Evolutionary conservation across 2,113 vertebrate species (phyloP).

Genomic region (Notarius lentiginosus): DNA sequence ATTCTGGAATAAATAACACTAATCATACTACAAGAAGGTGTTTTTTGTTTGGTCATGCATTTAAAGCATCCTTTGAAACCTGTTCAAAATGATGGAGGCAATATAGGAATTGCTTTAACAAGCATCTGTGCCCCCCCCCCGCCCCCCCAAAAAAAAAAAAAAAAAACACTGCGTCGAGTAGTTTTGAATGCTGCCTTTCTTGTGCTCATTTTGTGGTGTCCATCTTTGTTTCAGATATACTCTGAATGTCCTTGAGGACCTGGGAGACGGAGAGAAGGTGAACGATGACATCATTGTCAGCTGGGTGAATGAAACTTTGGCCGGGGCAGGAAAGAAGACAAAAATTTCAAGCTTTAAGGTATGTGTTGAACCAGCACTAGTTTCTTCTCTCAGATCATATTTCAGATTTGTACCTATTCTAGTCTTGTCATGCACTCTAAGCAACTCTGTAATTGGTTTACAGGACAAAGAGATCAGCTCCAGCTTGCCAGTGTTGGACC

Average conservation of each 20-base stretch:
- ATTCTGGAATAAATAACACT: not conserved
- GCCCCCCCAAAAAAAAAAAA: too few species aligned
- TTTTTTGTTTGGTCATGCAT: not conserved
- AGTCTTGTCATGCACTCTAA: not conserved
- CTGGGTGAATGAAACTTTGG: constrained; percentile 90
- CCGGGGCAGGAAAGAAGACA: constrained; percentile 82
- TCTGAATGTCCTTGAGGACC: constrained; percentile 84
- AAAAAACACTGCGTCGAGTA: not conserved
- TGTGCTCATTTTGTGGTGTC: not conserved
- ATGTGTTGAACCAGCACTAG: not conserved
- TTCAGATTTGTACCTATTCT: not conserved
- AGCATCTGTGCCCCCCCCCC: too few species aligned
- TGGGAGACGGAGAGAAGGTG: constrained; percentile 86
- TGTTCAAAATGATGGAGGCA: not conserved
- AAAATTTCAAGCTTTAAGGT: constrained; percentile 94
- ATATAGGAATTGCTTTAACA: not conserved
- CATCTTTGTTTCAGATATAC: constrained; percentile 79
- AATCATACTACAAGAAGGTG: not conserved
- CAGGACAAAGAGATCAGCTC: constrained; percentile 94
- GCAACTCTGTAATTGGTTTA: not conserved
- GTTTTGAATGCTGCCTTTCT: not conserved
- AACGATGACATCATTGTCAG: constrained; percentile 90
- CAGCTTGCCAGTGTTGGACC: constrained; percentile 90
- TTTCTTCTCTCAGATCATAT: not conserved
- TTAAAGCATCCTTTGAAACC: too few species aligned